Base-by-base conservation (phyloP, 2,888 invertebrate genomes). In the Terebella lapidaria region DNA sequence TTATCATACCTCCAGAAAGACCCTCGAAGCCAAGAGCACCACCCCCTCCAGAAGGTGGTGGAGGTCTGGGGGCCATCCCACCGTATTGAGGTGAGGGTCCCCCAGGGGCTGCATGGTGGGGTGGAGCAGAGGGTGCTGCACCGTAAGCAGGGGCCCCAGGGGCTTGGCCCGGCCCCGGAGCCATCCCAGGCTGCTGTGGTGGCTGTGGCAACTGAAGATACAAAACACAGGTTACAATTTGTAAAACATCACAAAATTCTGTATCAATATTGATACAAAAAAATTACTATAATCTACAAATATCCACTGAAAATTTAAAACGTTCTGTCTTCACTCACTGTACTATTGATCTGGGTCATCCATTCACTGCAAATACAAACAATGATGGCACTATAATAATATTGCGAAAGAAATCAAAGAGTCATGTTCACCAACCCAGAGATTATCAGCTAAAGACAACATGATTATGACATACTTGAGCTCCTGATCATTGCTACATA, bases 401-500 rank as follows among this genome's bases (percentile, higher is more conserved):
- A n/a, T n/a, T n/a, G n/a, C n/a, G n/a, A n/a, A n/a, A n/a, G n/a
- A n/a, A n/a, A n/a, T n/a, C n/a, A n/a, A n/a, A n/a, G n/a, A n/a
- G n/a, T n/a, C n/a, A 54, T 24, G 25, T 28, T 30, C 25, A 18
- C 29, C 28, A 10, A 22, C 24, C 49, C 26, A 1, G 10, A n/a
- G 24, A 5, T 46, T 22, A 54, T 5, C 20, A 18, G 5, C 10
- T 54, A 10, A 20, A 47, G n/a, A 56, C 18, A 22, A 35, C n/a
- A 35, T 15, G 10, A 15, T 15, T n/a, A 35, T 35, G 10, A 52
- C 59, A 42, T 25, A 65, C 65, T 35, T 56, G 51, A 65, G 55
- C 18, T 65, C 61, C 22, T 57, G 45, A n/a, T 63, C 56, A 28
- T 26, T 27, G 45, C 58, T 54, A 25, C 60, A 58, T 4, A 63